Percentiles rank a stretch among this genome's conserved stretches.
Conservation (phyloP, 2,113 vertebrate genomes). For the Festucalex cinctus region DNA sequence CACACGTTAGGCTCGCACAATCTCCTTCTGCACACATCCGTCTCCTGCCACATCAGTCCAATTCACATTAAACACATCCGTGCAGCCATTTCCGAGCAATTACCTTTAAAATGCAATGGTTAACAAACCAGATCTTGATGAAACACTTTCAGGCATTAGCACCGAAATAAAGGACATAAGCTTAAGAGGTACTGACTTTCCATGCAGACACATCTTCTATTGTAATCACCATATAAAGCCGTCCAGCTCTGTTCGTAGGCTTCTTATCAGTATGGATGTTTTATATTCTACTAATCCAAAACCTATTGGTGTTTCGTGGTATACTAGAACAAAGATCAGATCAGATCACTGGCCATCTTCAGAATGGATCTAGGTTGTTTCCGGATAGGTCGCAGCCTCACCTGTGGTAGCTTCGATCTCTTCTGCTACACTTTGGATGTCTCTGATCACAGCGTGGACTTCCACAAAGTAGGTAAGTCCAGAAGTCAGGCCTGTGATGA, state of each 20-base stretch:
- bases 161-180: background rate
- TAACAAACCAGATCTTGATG: constrained; percentile 42
- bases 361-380: background rate
- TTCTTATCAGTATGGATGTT: too few species aligned
- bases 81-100: constrained; percentile 51
- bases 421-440: constrained; percentile 71
- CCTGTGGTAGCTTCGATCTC: constrained; percentile 75
- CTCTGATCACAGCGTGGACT: constrained; percentile 74
- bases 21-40: constrained; percentile 41
- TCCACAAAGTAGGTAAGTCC: constrained; percentile 76
- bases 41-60: constrained; percentile 48
- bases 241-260: background rate
- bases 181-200: background rate
- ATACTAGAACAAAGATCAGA: background rate
- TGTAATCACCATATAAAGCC: background rate
- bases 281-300: too few species aligned
- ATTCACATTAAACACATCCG: constrained; percentile 34
- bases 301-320: background rate
- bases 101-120: constrained; percentile 34
- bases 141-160: constrained; percentile 31
- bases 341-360: background rate
- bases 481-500: constrained; percentile 73
- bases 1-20: constrained; percentile 5
- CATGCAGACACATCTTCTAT: background rate
- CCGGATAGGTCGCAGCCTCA: constrained; percentile 23